A percentile compares a stretch with the other conserved stretches of the same genome.
These are phyloP conservation scores for Drosophila sulfurigaster DNA, from an alignment of 1,140 invertebrate species.

Conservation along the genomic window DNA sequence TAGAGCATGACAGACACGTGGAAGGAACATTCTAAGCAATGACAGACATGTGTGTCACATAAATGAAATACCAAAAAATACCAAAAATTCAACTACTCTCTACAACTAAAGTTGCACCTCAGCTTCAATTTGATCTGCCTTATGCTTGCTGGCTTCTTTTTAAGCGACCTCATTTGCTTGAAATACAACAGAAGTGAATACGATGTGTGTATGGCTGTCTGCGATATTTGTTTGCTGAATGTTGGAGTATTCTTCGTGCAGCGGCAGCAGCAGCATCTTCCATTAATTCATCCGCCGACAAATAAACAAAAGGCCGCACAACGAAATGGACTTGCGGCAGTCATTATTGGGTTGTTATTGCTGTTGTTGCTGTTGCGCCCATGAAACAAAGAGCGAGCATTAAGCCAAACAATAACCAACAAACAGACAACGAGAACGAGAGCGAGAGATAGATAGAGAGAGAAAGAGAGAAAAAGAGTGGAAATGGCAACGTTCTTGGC, in stretches of 20 bases:
- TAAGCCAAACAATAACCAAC: constrained; percentile 49
- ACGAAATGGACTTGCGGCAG: constrained; percentile 70
- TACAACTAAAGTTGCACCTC: too few relatives aligned
- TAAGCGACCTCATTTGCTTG: neutral
- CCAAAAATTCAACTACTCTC: too few relatives aligned
- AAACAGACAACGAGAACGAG: neutral
- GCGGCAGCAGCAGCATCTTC: constrained; percentile 29
- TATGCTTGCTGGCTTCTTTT: neutral
- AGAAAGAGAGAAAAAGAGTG: constrained; percentile 34
- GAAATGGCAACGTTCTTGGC: constrained; percentile 57
- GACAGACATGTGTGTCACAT: too few relatives aligned
- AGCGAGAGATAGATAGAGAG: neutral
- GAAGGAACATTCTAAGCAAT: too few relatives aligned
- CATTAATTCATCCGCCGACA: constrained; percentile 73
- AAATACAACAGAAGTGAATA: neutral
- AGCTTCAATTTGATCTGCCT: too few relatives aligned
- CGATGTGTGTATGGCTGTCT: neutral
- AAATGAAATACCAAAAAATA: too few relatives aligned
- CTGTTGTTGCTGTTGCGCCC: constrained; percentile 49
- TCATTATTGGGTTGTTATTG: constrained; percentile 76
- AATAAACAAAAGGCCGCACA: constrained; percentile 70
- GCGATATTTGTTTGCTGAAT: constrained; percentile 7
- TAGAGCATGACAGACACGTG: too few relatives aligned
- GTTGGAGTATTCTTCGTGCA: constrained; percentile 12
- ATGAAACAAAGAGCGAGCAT: constrained; percentile 62